Base-by-base conservation (phyloP, 2,888 invertebrate species). In the Ceraclea dissimilis region DNA sequence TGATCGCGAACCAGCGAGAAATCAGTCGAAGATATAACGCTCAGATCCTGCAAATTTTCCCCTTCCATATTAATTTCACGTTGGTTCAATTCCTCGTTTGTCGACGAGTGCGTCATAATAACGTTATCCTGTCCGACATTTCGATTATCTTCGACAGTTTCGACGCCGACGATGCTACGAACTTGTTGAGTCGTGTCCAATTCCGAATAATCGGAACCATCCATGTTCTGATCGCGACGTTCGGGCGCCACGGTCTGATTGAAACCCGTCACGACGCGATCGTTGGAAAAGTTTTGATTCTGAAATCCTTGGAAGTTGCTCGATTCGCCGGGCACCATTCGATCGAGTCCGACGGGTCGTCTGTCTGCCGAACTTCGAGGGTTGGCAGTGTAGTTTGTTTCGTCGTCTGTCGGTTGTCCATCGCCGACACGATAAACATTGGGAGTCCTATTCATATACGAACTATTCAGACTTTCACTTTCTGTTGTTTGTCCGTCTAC, bases 271-370 rank as follows among this genome's bases (percentile, higher is more conserved):
- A 82, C 81, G 1, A 81, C 79, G 21, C 81, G 71, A 54, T 75
- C 75, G 66, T 71, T 64, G 64, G 71, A 64, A 68, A 74, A 76
- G 66, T 72, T 69, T 34, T 70, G 59, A 26, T 65, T 64, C 56
- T 70, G 68, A 64, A 73, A 74, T 63, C 72, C 70, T 31, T 71
- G 60, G 59, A 69, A 71, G 49, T 78, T 76, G 64, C 80, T 80
- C 0, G 81, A 78, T 66, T 82, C 82, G 0, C 83, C 83, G 0
- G 82, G 82, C 13, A 83, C 78, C 81, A 83, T 81, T 51, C 84
- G 73, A 56, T 78, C 80, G 13, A 82, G 68, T 1, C 80, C 82
- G 43, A 78, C 72, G 0, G 80, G 81, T 26, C 79, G 72, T 51
- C 74, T 67, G 31, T 75, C 76, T 10, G 66, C 58, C 20, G 61